Conservation (phyloP, 2,113 vertebrate species). For the Mugil cephalus region DNA sequence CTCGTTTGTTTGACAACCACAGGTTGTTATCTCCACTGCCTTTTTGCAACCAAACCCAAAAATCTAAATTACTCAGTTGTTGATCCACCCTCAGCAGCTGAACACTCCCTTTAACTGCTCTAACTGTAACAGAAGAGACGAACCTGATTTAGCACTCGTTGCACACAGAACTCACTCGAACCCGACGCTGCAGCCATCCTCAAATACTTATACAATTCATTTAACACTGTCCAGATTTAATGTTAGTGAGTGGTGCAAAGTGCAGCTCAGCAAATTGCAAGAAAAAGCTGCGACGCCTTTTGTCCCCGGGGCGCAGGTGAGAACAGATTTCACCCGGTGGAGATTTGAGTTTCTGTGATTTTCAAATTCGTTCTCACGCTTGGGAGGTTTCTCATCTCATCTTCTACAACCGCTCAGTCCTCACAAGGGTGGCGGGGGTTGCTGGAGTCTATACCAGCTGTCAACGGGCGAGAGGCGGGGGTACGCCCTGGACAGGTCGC, state of each 20-base stretch:
- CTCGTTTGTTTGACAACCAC: slow-evolving; percentile 76
- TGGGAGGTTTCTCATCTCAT: no score
- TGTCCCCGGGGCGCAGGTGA: neutral
- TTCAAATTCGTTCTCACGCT: neutral
- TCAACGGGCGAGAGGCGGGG: no score
- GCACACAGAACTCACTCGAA: slow-evolving; percentile 39
- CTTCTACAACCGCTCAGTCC: no score
- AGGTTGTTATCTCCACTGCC: slow-evolving; percentile 52
- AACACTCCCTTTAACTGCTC: slow-evolving; percentile 78
- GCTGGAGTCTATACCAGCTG: no score
- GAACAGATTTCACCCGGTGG: slow-evolving; percentile 17
- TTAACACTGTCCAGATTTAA: neutral
- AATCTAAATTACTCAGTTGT: slow-evolving; percentile 82
- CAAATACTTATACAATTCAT: neutral
- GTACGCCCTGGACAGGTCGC: no score
- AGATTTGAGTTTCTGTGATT: slow-evolving; percentile 20
- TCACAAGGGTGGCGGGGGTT: no score
- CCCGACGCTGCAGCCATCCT: neutral
- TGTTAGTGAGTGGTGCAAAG: neutral
- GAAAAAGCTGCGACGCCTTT: neutral
- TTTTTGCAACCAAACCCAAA: slow-evolving; percentile 72
- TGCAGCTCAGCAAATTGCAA: slow-evolving; percentile 3
- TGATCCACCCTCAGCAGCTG: slow-evolving; percentile 74
- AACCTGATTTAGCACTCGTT: slow-evolving; percentile 23
- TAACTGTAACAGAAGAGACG: slow-evolving; percentile 64